Evolutionary conservation across 2,797 vertebrate genomes (phyloP).

Genomic region (Hemibagrus guttatus): DNA sequence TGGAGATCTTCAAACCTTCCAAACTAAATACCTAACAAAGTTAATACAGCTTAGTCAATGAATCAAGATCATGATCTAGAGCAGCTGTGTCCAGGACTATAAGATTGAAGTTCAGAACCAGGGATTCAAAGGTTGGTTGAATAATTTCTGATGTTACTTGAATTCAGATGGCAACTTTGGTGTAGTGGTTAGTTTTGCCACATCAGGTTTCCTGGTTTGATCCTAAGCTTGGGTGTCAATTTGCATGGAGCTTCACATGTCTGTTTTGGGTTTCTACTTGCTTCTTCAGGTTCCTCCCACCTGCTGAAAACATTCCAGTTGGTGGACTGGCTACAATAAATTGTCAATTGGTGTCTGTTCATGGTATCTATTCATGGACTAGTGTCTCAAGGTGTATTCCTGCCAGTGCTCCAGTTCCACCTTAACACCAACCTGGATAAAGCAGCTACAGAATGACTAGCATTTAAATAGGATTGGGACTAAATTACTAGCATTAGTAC

Average conservation of each 20-base stretch:
- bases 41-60: background rate
- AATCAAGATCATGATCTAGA: background rate
- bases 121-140: conserved; percentile 19
- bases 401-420: background rate
- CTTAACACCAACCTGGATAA: background rate
- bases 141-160: conserved; percentile 41
- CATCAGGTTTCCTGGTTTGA: background rate
- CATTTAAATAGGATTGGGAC: background rate
- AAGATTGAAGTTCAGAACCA: background rate
- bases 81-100: background rate
- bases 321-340: background rate
- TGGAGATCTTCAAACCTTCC: background rate
- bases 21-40: background rate
- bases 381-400: background rate
- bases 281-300: too few relatives aligned
- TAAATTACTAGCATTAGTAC: background rate
- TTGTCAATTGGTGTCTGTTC: background rate
- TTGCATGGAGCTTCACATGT: background rate
- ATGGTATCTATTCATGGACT: background rate
- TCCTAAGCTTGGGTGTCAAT: background rate
- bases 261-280: background rate
- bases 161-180: background rate
- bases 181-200: background rate
- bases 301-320: background rate
- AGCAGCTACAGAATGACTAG: background rate